phyloP scores from a whole-genome alignment of 2,113 vertebrate genomes.

The Muntiacus reevesi region DNA sequence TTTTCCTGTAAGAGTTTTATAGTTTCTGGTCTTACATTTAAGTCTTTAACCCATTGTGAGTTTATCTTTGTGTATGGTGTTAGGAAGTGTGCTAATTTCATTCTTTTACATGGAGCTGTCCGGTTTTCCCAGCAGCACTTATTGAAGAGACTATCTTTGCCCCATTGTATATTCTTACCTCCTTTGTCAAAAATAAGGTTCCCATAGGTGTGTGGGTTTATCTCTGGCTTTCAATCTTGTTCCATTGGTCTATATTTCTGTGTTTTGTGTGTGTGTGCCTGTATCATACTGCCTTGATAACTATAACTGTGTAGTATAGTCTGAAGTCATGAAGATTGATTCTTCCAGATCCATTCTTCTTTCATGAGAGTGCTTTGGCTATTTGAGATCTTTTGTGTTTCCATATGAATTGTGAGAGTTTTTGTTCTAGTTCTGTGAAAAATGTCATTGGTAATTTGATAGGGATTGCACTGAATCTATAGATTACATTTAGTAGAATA shows the following conservation, averaged over 20 bases:
- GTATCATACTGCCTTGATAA: background rate
- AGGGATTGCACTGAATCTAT: background rate
- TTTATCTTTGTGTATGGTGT: background rate
- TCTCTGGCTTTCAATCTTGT: background rate
- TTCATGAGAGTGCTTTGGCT: background rate
- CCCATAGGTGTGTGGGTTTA: background rate
- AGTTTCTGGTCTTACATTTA: background rate
- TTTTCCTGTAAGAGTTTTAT: background rate
- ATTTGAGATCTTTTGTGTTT: background rate
- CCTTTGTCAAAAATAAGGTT: background rate
- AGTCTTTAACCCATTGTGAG: background rate
- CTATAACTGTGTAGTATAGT: background rate
- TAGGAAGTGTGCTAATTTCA: background rate
- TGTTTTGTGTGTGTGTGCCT: background rate
- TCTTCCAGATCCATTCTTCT: background rate
- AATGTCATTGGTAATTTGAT: background rate
- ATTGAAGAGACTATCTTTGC: background rate
- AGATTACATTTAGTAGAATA: background rate
- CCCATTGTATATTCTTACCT: background rate
- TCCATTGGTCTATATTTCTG: background rate
- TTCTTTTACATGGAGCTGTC: background rate
- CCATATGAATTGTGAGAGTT: background rate
- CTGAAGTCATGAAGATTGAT: background rate
- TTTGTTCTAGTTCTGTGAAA: background rate
- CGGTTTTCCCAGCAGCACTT: background rate